Conservation (phyloP, 2,888 invertebrate species). For the Melieria omissa region DNA sequence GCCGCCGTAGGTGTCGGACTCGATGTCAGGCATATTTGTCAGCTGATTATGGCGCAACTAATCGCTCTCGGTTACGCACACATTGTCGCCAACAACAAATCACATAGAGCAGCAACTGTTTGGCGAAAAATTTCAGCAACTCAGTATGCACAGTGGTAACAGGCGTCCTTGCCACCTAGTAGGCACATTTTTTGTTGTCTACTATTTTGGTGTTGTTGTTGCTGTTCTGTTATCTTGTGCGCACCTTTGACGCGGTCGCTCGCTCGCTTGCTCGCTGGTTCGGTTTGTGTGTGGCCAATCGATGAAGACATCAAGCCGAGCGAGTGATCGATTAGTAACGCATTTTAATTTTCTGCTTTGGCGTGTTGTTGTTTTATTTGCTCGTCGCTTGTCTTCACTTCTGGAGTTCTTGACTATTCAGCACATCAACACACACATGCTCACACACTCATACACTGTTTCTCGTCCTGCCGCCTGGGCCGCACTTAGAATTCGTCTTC, state of each 20-base stretch:
- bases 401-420: too few species aligned
- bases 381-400: too few species aligned
- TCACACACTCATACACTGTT: background rate
- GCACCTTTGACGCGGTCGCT: background rate
- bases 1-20: background rate
- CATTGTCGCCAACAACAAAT: too few species aligned
- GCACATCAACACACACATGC: background rate
- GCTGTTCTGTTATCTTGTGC: background rate
- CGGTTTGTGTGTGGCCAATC: slow-evolving; percentile 17
- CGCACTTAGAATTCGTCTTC: background rate
- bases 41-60: slow-evolving; percentile 20
- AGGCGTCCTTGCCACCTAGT: slow-evolving; percentile 27
- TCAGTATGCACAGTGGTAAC: too few species aligned
- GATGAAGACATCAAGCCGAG: slow-evolving; percentile 29
- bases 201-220: slow-evolving; percentile 10
- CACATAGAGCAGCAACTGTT: too few species aligned
- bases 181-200: slow-evolving; percentile 18
- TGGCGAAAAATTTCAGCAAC: too few species aligned
- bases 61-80: background rate
- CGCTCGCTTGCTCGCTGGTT: background rate
- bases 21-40: slow-evolving; percentile 5
- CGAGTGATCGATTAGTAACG: slow-evolving; percentile 29
- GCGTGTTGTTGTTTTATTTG: too few species aligned
- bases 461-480: background rate
- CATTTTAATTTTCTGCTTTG: slow-evolving; percentile 8